phyloP scores from a whole-genome alignment of 1,140 invertebrate genomes.

The Ylistrum balloti region DNA sequence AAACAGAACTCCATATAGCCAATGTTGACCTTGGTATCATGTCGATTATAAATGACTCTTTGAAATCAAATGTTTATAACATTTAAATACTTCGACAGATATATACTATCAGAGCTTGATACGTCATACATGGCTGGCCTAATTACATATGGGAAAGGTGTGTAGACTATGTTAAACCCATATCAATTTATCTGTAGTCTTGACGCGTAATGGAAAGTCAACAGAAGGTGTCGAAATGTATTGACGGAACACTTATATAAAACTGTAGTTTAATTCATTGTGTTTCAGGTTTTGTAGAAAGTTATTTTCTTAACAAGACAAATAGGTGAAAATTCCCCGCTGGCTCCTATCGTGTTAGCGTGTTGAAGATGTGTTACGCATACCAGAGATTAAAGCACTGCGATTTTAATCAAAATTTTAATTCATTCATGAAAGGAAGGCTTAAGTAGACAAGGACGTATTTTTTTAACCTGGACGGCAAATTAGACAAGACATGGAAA shows the following conservation, averaged over 20 bases:
- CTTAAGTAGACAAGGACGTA: background rate
- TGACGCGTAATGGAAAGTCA: constrained; percentile 6
- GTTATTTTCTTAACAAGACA: background rate
- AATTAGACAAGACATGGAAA: background rate
- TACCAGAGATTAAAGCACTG: background rate
- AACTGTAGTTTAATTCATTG: background rate
- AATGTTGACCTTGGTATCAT: background rate
- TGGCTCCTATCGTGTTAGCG: background rate
- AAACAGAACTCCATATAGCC: background rate
- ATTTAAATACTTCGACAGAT: background rate
- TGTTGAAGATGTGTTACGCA: background rate
- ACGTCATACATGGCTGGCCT: background rate
- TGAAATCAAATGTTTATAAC: constrained; percentile 23
- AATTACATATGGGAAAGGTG: background rate
- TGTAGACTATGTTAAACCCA: background rate
- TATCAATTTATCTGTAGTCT: background rate
- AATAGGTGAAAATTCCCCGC: background rate
- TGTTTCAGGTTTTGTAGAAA: background rate
- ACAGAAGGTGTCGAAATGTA: background rate
- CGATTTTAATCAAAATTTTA: background rate
- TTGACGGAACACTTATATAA: background rate
- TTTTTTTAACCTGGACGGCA: background rate
- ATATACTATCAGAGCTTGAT: background rate
- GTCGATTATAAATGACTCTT: background rate
- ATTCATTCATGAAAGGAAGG: background rate